Base-by-base conservation (phyloP, 2,888 invertebrate species). In the Troilus luridus region DNA sequence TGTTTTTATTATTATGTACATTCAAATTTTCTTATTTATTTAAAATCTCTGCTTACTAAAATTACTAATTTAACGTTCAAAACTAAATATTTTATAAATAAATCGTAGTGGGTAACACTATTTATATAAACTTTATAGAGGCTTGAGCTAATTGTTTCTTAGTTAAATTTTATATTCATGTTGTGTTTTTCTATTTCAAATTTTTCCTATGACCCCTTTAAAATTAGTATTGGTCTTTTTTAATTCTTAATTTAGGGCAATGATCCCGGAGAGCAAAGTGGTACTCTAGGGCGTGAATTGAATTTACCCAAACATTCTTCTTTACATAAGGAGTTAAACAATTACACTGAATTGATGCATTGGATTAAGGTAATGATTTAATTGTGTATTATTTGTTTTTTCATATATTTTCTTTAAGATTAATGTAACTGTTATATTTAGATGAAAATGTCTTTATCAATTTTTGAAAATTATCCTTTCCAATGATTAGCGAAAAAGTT, bases 261-360 rank as follows among this genome's bases (percentile, higher is more conserved):
- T 93, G 96, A 97, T 94, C 95, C 96, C 92, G 97, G 96, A 0
- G 97, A 97, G 93, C 94, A 95, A 27, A 94, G 95, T 92, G 95
- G 94, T 92, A 94, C 93, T 90, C 94, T 94, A 91, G 93, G 94
- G 5, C 94, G 94, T 92, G 96, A 96, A 81, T 94, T 98, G 91
- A 95, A 96, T 60, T 95, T 98, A 93, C 97, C 97, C 0, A 96
- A 97, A 93, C 97, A 98, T 94, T 95, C 96, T 92, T 95, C 96
- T 88, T 97, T 98, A 93, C 99, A 99, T 95, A 96, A 96, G 91
- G 98, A 98, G 94, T 95, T 99, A 92, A 96, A 96, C 93, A 97
- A 97, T 27, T 98, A 98, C 94, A 96, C 97, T 60, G 98, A 98
- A 93, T 95, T 99, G 92, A 98, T 99, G 97, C 97, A 97, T 94